Base-by-base conservation (phyloP, 2,888 invertebrate genomes). In the Ornithoptera priamus region DNA sequence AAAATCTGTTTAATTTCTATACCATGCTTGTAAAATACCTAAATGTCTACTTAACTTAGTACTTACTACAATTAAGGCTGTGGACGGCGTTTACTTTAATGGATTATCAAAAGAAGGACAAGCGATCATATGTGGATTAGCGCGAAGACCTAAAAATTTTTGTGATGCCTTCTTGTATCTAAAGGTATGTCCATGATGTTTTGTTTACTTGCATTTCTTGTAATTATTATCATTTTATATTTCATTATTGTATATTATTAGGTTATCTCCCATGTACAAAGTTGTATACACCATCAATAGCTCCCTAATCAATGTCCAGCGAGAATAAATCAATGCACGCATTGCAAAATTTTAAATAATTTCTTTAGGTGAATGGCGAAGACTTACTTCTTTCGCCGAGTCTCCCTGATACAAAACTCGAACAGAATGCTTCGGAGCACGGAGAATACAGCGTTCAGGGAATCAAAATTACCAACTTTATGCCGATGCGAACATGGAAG, bases 401-500 rank as follows among this genome's bases (percentile, higher is more conserved):
- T 73, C 84, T 94, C 57, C 95, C 95, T 0, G 94, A 94, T 77
- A 95, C 95, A 0, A 80, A 88, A 50, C 81, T 94, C 8, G 87
- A 92, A 73, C 94, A 94, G 79, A 85, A 81, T 1, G 78, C 80
- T 1, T 82, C 87, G 7, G 92, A 93, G 67, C 84, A 90, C 24
- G 90, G 90, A 1, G 81, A 84, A n/a, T 94, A 93, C 79, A 93
- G 92, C 62, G 94, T 94, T 2, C 94, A 94, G 75, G 96, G 96
- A 0, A 90, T 96, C 20, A 84, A 85, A 56, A 86, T 95, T 17
- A 84, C 82, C n/a, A 93, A 94, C 36, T 82, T 95, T 17, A 93
- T 94, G 75, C 95, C 96, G 6, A 96, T 96, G 95, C 93, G 94
- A 71, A 92, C 92, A 72, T 96, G 96, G 96, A 93, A 88, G 71